phyloP scores from a whole-genome alignment of 2,113 vertebrate species.

The Cichladusa arquata region DNA sequence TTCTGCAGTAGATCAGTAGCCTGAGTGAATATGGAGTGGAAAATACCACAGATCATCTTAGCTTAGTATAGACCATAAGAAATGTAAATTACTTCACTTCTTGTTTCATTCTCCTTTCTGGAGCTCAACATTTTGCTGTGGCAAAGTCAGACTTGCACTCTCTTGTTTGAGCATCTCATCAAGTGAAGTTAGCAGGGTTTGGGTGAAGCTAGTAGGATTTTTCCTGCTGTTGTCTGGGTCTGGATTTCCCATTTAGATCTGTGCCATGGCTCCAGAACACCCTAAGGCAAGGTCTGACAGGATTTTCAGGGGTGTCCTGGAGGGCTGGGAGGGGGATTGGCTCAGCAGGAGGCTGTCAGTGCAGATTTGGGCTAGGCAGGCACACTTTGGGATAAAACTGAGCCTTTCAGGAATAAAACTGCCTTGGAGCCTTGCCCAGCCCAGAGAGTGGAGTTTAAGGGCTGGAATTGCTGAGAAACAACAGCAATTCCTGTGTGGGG shows the following conservation, averaged over 20 bases:
- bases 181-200: no score
- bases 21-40: neutral
- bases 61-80: neutral
- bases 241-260: neutral
- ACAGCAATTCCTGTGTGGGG: neutral
- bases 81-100: neutral
- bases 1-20: neutral
- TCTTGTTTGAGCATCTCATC: neutral
- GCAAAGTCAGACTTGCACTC: neutral
- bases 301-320: neutral
- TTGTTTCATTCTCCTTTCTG: neutral
- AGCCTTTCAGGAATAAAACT: neutral
- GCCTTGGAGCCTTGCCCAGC: neutral
- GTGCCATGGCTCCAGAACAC: neutral
- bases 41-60: neutral
- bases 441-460: neutral
- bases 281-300: neutral
- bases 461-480: neutral
- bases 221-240: neutral
- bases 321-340: neutral
- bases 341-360: neutral
- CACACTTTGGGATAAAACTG: neutral
- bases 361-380: neutral
- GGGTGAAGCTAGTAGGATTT: neutral
- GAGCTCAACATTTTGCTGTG: neutral